phyloP scores from a whole-genome alignment of 2,888 invertebrate species.

The Brenthis ino region DNA sequence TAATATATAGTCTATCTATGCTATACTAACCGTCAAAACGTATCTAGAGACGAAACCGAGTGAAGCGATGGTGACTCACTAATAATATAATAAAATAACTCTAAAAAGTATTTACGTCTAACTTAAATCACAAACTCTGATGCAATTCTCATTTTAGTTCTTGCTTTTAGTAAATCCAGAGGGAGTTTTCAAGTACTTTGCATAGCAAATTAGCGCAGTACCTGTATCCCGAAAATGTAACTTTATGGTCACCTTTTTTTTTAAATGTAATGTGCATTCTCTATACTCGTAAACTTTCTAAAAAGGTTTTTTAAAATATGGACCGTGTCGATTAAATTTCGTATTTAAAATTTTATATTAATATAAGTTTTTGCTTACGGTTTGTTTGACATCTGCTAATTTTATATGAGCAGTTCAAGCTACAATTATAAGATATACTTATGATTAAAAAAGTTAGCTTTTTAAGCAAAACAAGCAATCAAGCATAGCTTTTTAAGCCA shows the following conservation, averaged over 20 bases:
- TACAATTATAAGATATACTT: too few relatives aligned
- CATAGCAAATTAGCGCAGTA: conserved; percentile 40
- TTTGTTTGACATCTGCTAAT: too few relatives aligned
- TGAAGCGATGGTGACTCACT: too few relatives aligned
- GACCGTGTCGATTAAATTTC: background rate
- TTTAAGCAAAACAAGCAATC: too few relatives aligned
- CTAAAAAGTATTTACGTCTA: conserved; percentile 18
- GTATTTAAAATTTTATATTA: background rate
- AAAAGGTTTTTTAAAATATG: conserved; percentile 11
- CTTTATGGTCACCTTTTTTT: conserved; percentile 37
- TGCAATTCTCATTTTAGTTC: conserved; percentile 35
- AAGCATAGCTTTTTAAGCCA: too few relatives aligned
- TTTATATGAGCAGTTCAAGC: too few relatives aligned
- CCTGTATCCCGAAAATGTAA: conserved; percentile 36
- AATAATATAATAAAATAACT: conserved; percentile 11
- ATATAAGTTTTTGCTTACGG: too few relatives aligned
- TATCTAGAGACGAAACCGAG: too few relatives aligned
- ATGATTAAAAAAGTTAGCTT: too few relatives aligned
- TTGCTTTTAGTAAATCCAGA: conserved; percentile 37
- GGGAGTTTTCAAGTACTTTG: conserved; percentile 39
- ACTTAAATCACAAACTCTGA: conserved; percentile 30
- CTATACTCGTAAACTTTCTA: background rate
- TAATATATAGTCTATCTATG: too few relatives aligned
- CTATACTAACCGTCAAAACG: too few relatives aligned
- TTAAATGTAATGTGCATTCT: conserved; percentile 38